phyloP scores from a whole-genome alignment of 1,140 invertebrate species.

The Oreohelix idahoensis region DNA sequence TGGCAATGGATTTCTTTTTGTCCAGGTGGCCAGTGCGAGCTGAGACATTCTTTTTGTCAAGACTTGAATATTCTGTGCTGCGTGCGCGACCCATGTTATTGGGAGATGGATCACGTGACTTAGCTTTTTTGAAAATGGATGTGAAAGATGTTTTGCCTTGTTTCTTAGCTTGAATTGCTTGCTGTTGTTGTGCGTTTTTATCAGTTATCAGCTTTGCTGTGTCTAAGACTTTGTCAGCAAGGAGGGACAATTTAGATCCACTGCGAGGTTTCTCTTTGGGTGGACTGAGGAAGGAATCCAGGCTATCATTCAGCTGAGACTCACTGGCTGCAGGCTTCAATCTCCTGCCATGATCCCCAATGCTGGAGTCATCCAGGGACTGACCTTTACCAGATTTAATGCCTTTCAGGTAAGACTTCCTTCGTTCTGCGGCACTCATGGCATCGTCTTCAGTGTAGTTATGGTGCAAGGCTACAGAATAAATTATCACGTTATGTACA shows the following conservation, averaged over 20 bases:
- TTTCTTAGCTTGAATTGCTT: conserved; percentile 37
- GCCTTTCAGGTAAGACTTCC: conserved; percentile 53
- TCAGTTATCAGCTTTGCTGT: conserved; percentile 56
- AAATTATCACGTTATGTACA: too few relatives aligned
- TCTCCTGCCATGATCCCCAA: conserved; percentile 45
- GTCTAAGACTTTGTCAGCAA: conserved; percentile 67
- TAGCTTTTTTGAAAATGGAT: conserved; percentile 66
- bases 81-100: conserved; percentile 58
- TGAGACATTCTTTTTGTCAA: conserved; percentile 57
- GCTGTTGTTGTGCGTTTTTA: conserved; percentile 50
- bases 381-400: conserved; percentile 55
- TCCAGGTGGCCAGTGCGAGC: conserved; percentile 44
- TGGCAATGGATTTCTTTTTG: conserved; percentile 30
- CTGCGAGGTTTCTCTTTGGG: conserved; percentile 53
- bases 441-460: conserved; percentile 55
- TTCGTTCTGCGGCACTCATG: conserved; percentile 51
- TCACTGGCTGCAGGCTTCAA: conserved; percentile 66
- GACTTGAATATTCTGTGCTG: conserved; percentile 61
- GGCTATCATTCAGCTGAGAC: conserved; percentile 60
- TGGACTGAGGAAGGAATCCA: conserved; percentile 53
- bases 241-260: conserved; percentile 65
- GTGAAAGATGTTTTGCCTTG: conserved; percentile 64
- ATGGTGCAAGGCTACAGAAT: conserved; percentile 48
- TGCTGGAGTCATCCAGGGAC: conserved; percentile 62
- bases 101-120: conserved; percentile 68